Conservation (phyloP, 2,113 vertebrate genomes). For the Podarcis muralis region DNA sequence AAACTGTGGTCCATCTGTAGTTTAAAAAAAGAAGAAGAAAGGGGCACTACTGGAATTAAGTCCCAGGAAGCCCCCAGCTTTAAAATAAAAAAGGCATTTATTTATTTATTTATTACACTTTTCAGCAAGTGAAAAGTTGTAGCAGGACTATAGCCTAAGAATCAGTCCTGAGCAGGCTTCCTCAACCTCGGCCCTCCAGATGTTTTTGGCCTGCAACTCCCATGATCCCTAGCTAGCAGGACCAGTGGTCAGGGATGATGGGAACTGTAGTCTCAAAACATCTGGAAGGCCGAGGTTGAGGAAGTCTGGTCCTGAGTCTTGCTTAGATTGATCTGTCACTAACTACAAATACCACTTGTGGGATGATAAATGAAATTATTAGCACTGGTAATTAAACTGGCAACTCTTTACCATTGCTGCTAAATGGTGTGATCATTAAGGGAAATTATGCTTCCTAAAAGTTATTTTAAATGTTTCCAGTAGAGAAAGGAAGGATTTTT, state of each 20-base stretch:
- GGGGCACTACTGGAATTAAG: neutral
- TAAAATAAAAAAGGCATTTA: neutral
- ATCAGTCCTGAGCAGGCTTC: neutral
- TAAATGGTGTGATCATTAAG: conserved; percentile 7
- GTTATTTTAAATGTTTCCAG: neutral
- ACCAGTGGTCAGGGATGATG: too few species aligned
- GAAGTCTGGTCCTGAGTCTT: neutral
- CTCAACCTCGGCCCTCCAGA: too few species aligned
- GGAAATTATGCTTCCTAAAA: neutral
- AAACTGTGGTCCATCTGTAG: too few species aligned
- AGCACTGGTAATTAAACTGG: neutral
- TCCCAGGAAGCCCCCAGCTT: neutral
- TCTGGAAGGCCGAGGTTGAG: too few species aligned
- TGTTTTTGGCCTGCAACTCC: too few species aligned
- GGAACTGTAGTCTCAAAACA: too few species aligned
- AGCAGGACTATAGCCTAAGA: conserved; percentile 18
- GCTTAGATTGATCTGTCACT: conserved; percentile 23
- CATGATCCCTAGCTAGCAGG: too few species aligned
- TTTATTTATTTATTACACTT: neutral
- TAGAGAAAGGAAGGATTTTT: neutral
- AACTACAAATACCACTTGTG: conserved; percentile 3
- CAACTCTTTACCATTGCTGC: neutral
- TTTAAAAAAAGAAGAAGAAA: too few species aligned
- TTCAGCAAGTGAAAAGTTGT: neutral
- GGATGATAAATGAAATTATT: conserved; percentile 14